Base-by-base conservation (phyloP, 1,140 invertebrate species). In the Drosophila parabipectinata region DNA sequence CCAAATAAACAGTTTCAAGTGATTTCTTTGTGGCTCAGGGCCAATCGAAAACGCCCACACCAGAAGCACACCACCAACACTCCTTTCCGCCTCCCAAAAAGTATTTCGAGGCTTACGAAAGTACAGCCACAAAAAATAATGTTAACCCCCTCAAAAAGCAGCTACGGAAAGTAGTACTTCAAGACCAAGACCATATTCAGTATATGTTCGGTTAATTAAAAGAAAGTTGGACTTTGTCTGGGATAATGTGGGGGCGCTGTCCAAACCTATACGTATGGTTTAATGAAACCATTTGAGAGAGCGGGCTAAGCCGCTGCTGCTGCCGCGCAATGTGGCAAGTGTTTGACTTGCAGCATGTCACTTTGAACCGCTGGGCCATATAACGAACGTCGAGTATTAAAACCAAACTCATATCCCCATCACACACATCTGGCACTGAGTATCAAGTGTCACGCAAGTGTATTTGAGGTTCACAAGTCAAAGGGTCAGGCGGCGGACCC, bases 401-500 rank as follows among this genome's bases (percentile, higher is more conserved):
- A 53, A 34, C 53, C 45, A 59, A 30, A 37, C 34, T 12, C 34
- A 81, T 10, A 58, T 41, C 24, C 12, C 41, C 26, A 28, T 28
- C 26, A 4, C 26, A 28, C 26, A 28, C 26, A 28, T 28, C 26
- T 28, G 15, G 2, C 51, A 10, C 32, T 37, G 72, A 77, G 62
- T 88, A 72, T 87, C 83, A 76, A 78, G 72, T 87, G 72, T 77
- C 82, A 87, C 83, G 82, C 82, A 55, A 87, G 69, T 72, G 69
- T 60, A 24, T 52, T 18, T 32, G 44, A 30, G 45, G 75, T 64
- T 71, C 57, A 64, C 72, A 53, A 66, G 72, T 75, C 72, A 76
- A 80, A 79, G 79, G 79, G 79, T 83, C 80, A 74, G 14, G 26
- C 47, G 34, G 53, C 63, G 59, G 50, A 74, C 60, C 50, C 57